Base-by-base conservation (phyloP, 2,797 vertebrate species). In the Pelodytes ibericus region DNA sequence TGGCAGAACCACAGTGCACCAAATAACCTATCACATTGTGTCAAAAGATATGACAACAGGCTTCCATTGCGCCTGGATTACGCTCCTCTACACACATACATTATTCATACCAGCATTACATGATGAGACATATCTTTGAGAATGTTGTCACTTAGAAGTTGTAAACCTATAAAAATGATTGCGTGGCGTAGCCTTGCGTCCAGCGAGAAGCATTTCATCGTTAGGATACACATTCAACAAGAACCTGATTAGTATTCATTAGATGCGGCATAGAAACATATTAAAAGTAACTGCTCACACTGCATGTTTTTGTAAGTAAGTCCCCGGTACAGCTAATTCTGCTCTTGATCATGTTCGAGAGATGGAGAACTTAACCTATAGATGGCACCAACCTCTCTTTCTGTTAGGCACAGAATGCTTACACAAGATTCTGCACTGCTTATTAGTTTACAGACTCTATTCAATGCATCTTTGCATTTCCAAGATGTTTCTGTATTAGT, bases 161-260 rank as follows among this genome's bases (percentile, higher is more conserved):
- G 3, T 16, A 29, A n/a, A 3, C 2, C 39, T 25, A 24, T 22
- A 62, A 29, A 53, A 53, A 20, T 8, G 30, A 8, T 39, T 61
- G 68, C 7, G 3, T 8, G 24, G 44, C 4, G 39, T 33, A 30
- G 49, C 20, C 24, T 3, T 22, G 49, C 22, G 6, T 53, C 49
- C 11, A 7, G 20, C 5, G 11, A 33, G 51, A 66, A 41, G 31
- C 36, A n/a, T 22, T 24, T 57, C 6, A 65, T 65, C 16, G 16
- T 26, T 26, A 39, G n/a, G 26, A 20, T 41, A 29, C 29, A 57
- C 60, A 41, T 65, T 49, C 27, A 61, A 59, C 51, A 74, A 74
- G 64, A 33, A 25, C 13, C 63, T 33, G 63, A 47, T 74, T 65
- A 67, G 11, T 39, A 67, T 74, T 74, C 63, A 59, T 47, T 67